Evolutionary conservation across 1,140 invertebrate genomes (phyloP).

Genomic region (Tetragonula clypearis): DNA sequence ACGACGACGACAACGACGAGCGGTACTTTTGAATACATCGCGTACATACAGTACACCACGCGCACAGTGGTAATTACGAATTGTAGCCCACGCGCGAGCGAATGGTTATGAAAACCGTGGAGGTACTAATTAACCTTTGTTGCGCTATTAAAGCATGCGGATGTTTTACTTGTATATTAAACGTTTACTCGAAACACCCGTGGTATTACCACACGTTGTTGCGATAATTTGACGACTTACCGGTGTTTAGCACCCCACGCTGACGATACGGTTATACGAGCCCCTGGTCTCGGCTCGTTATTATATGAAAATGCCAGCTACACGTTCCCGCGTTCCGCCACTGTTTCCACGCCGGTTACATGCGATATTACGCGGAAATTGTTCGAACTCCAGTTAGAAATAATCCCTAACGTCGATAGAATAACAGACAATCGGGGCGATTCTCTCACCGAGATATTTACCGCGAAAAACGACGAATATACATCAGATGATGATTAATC

Average conservation of each 20-base stretch:
- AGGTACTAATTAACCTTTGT: constrained; percentile 32
- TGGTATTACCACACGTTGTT: neutral
- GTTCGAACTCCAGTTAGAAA: neutral
- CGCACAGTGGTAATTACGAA: neutral
- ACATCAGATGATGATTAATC: no score
- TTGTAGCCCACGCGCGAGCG: neutral
- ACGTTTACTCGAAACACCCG: neutral
- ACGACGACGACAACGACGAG: neutral
- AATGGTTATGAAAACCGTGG: neutral
- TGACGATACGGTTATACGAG: constrained; percentile 1
- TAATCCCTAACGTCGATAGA: neutral
- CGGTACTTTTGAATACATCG: neutral
- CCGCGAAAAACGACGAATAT: no score
- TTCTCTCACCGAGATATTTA: no score
- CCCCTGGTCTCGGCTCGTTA: neutral
- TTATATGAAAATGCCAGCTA: neutral
- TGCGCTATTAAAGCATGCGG: neutral
- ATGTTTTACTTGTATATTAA: neutral
- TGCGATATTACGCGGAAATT: neutral
- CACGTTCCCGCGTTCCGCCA: neutral
- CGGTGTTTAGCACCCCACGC: neutral
- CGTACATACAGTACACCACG: no score
- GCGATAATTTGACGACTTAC: constrained; percentile 17
- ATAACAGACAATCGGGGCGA: no score
- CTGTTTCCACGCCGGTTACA: neutral